Percentiles rank a stretch among this genome's conserved stretches.
These are phyloP conservation scores for Lasius fuliginosus DNA, from an alignment of 2,888 invertebrate species.

Conservation along the genomic window DNA sequence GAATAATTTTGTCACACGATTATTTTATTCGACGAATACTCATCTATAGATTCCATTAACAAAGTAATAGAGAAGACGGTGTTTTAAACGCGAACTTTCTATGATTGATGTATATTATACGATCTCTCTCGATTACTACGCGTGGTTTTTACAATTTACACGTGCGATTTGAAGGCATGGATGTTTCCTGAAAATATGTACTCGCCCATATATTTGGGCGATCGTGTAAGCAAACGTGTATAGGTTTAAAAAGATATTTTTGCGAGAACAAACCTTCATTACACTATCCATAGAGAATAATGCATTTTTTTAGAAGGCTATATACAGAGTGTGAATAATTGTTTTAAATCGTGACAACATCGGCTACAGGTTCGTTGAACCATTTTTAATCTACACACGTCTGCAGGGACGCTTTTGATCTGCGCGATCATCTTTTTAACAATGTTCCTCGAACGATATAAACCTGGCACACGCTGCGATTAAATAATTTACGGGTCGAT, in stretches of 20 bases:
- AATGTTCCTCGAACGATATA: conserved; percentile 59
- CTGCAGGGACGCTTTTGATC: conserved; percentile 57
- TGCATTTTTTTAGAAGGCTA: conserved; percentile 71
- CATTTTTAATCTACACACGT: conserved; percentile 64
- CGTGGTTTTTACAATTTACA: conserved; percentile 48
- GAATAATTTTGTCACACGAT: not conserved
- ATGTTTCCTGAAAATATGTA: conserved; percentile 37
- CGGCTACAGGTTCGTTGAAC: conserved; percentile 62
- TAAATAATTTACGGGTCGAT: conserved; percentile 50
- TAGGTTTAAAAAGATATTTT: conserved; percentile 74
- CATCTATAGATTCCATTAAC: conserved; percentile 13
- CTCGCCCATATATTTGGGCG: conserved; percentile 22
- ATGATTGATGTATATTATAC: conserved; percentile 27
- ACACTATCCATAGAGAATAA: conserved; percentile 63
- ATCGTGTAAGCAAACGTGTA: conserved; percentile 48
- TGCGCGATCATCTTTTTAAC: conserved; percentile 70
- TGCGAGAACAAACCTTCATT: conserved; percentile 64
- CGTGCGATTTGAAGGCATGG: conserved; percentile 24
- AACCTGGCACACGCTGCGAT: conserved; percentile 44
- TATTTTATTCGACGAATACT: conserved; percentile 10
- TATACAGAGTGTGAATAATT: conserved; percentile 62
- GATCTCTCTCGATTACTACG: conserved; percentile 21
- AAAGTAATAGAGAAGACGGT: not conserved
- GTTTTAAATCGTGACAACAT: conserved; percentile 63
- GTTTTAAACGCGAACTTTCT: conserved; percentile 29